phyloP scores from a whole-genome alignment of 2,797 vertebrate genomes.

The Sebastes diploproa region DNA sequence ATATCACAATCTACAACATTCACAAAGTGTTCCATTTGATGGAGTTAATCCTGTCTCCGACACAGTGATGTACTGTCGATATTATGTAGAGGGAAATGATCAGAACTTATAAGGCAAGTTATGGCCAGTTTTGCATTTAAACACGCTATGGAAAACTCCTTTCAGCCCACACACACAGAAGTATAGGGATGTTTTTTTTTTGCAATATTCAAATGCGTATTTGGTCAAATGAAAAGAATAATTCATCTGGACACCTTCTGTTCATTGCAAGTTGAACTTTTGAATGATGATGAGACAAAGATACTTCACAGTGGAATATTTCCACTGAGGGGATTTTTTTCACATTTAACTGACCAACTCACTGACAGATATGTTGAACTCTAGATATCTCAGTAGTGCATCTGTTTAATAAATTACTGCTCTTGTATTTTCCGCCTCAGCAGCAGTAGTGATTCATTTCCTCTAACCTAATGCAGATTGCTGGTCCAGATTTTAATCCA shows the following conservation, averaged over 20 bases:
- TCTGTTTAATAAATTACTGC: conserved; percentile 47
- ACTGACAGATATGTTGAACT: neutral
- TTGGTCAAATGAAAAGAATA: conserved; percentile 4
- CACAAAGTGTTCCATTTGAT: neutral
- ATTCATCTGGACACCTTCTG: conserved; percentile 14
- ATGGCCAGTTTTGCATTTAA: neutral
- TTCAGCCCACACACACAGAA: neutral
- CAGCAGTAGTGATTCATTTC: conserved; percentile 24
- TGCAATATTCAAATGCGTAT: neutral
- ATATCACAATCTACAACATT: neutral
- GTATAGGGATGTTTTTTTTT: neutral
- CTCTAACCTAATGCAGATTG: conserved; percentile 40
- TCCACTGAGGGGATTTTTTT: conserved; percentile 2
- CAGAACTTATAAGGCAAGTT: neutral
- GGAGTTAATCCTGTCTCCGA: neutral
- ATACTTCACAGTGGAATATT: conserved; percentile 1
- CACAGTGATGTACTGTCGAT: too few relatives aligned
- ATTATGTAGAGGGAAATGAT: neutral
- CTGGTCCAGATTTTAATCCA: conserved; percentile 44
- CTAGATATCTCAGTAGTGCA: neutral
- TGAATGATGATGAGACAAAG: neutral
- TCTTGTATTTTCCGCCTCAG: conserved; percentile 10
- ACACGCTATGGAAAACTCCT: neutral
- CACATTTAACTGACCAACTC: conserved; percentile 11
- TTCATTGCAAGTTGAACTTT: neutral